Percentiles rank a stretch among this genome's conserved stretches.
These are phyloP conservation scores for Gnatocerus cornutus DNA, from an alignment of 2,888 invertebrate genomes.

Conservation along the genomic window DNA sequence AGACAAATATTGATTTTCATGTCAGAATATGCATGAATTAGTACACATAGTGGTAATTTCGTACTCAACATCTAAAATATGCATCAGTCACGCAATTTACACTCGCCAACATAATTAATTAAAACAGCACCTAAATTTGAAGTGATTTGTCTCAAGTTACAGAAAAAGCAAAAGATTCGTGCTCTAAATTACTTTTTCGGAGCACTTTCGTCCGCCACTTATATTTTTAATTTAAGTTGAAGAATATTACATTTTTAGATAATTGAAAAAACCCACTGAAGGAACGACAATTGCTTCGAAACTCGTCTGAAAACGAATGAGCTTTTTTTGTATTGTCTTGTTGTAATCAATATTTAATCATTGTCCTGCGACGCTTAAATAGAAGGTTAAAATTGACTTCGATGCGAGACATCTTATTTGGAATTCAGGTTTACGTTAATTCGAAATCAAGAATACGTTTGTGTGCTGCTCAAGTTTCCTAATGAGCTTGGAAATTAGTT, in stretches of 20 bases:
- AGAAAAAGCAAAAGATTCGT: conserved; percentile 3
- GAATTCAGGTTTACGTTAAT: no score
- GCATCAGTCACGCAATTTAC: conserved; percentile 37
- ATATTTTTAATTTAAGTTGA: conserved; percentile 22
- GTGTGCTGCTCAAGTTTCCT: no score
- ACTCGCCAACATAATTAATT: conserved; percentile 5
- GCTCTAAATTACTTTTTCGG: background rate
- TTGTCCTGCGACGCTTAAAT: no score
- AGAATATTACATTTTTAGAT: conserved; percentile 29
- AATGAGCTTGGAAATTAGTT: no score
- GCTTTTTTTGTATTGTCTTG: no score
- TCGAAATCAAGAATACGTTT: no score
- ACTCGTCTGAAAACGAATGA: conserved; percentile 15
- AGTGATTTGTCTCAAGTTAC: conserved; percentile 6
- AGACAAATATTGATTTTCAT: conserved; percentile 40
- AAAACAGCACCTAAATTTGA: conserved; percentile 1
- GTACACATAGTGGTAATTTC: conserved; percentile 30
- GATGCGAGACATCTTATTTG: no score
- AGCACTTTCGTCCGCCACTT: conserved; percentile 5
- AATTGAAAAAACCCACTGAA: conserved; percentile 11
- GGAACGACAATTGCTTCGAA: background rate
- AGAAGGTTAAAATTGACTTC: no score
- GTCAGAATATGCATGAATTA: conserved; percentile 39
- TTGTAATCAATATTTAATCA: no score
- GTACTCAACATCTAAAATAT: conserved; percentile 26